A percentile compares a stretch with the other conserved stretches of the same genome.
These are phyloP conservation scores for Itoplectis maculator DNA, from an alignment of 2,888 invertebrate genomes.

Conservation along the genomic window DNA sequence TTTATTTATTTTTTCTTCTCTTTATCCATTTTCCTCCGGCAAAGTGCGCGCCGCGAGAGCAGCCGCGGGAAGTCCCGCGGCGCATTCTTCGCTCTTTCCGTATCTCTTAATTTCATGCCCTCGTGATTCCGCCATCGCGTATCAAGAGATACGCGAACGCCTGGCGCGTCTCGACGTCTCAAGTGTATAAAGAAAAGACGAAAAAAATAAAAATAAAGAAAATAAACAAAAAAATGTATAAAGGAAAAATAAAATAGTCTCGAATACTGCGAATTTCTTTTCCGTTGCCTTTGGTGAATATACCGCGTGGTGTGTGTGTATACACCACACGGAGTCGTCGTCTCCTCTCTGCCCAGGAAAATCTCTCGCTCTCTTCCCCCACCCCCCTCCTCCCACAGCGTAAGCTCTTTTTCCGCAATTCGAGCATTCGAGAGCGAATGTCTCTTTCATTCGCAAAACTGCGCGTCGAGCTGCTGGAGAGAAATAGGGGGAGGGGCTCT, in stretches of 20 bases:
- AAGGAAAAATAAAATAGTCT: slow-evolving; percentile 29
- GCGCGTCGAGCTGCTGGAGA: slow-evolving; percentile 30
- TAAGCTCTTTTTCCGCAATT: slow-evolving; percentile 53
- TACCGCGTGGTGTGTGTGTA: not conserved
- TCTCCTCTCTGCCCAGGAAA: not conserved
- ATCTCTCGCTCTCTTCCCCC: not conserved
- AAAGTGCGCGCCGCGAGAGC: not conserved
- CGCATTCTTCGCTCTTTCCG: slow-evolving; percentile 51
- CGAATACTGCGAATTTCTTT: slow-evolving; percentile 55
- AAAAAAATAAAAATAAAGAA: slow-evolving; percentile 1
- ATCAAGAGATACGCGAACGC: slow-evolving; percentile 26
- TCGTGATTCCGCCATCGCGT: slow-evolving; percentile 61
- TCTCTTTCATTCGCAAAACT: slow-evolving; percentile 40
- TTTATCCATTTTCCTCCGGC: slow-evolving; percentile 44
- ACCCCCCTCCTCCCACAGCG: slow-evolving; percentile 10
- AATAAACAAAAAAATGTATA: too few species aligned
- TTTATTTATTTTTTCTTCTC: too few species aligned
- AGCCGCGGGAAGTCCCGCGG: not conserved
- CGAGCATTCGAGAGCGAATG: slow-evolving; percentile 36
- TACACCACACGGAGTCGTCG: too few species aligned
- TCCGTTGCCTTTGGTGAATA: slow-evolving; percentile 12
- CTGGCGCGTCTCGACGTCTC: slow-evolving; percentile 43
- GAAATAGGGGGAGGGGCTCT: too few species aligned
- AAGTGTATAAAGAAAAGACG: slow-evolving; percentile 58
- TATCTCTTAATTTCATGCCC: slow-evolving; percentile 70